These are phyloP conservation scores for Cerastis rubricosa DNA, from an alignment of 2,888 invertebrate species.

Conservation along the genomic window DNA sequence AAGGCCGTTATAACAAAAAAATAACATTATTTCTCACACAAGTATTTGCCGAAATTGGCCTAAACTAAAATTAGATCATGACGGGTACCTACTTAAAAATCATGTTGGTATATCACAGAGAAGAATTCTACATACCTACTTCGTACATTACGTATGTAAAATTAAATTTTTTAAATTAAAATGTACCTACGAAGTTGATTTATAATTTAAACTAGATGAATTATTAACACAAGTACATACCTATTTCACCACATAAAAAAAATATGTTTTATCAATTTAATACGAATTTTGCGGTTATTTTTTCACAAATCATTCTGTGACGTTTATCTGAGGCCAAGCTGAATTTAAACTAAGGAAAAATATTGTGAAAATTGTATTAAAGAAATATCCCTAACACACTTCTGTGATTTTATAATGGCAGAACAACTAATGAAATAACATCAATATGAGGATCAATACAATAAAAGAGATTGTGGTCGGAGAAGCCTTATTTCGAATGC, in stretches of 20 bases:
- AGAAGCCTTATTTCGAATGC: neutral
- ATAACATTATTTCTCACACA: conserved; percentile 1
- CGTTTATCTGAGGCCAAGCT: conserved; percentile 7
- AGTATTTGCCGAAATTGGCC: conserved; percentile 16
- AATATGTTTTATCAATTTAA: neutral
- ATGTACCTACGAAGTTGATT: neutral
- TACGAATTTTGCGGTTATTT: conserved; percentile 13
- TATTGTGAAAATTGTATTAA: conserved; percentile 5
- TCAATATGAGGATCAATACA: conserved; percentile 4
- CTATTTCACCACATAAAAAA: conserved; percentile 8
- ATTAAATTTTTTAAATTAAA: neutral
- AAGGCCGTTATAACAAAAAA: conserved; percentile 7
- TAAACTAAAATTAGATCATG: conserved; percentile 46
- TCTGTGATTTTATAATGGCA: conserved; percentile 9
- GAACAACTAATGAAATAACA: neutral
- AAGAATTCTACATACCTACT: conserved; percentile 20
- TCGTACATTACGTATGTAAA: conserved; percentile 16
- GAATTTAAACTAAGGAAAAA: conserved; percentile 9
- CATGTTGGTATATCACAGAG: conserved; percentile 8
- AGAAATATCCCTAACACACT: conserved; percentile 10
- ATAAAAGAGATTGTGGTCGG: conserved; percentile 24
- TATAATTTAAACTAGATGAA: neutral
- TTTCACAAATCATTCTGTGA: conserved; percentile 21
- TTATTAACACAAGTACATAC: neutral
- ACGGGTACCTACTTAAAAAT: conserved; percentile 28